Evolutionary conservation across 2,888 invertebrate genomes (phyloP), one percentile per base, ranked within the genome.

Genomic region (Lasioglossum calceatum): DNA sequence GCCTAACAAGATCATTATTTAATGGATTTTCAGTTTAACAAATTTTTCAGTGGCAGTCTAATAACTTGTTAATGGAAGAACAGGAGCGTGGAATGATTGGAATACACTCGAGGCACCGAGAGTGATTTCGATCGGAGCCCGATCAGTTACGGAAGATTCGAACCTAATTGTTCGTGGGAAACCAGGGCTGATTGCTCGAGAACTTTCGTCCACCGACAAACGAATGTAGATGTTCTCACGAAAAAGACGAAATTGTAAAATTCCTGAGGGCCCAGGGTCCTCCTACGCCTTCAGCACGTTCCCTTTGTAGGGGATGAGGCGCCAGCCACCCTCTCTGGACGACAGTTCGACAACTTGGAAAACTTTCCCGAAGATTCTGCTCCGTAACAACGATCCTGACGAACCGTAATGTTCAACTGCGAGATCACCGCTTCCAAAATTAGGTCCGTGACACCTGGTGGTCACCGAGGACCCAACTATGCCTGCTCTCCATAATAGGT

Each of bases 211-310:
- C 19, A 19, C 32, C 36, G 67, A 32, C 67, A 67, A 67, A 67
- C 36, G 67, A 67, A 67, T 67, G 67, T 67, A 67, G 67, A 67
- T 67, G 67, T 67, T 67, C 67, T 67, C 67, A 67, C 36, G 67
- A 36, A 67, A 67, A 67, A 67, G 67, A 36, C 67, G 32, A 61
- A 61, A 61, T 61, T 61, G 61, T 67, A 36, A 67, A 67, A 67
- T 67, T 67, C 67, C 67, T 67, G 67, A 67, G 16, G 67, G 67
- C 4, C 36, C 32, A 8, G 8, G 67, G 16, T 36, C 64, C 36
- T 67, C 19, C 8, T 36, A 14, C 16, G 27, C 32, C 67, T 36
- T 36, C 67, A 32, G 61, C 14, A 14, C 16, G 16, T 27, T 61
- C 27, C 27, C 32, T 32, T 67, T 36, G 32, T 36, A 67, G 36